These are phyloP conservation scores for Noctua fimbriata DNA, from an alignment of 2,888 invertebrate species.

Conservation along the genomic window DNA sequence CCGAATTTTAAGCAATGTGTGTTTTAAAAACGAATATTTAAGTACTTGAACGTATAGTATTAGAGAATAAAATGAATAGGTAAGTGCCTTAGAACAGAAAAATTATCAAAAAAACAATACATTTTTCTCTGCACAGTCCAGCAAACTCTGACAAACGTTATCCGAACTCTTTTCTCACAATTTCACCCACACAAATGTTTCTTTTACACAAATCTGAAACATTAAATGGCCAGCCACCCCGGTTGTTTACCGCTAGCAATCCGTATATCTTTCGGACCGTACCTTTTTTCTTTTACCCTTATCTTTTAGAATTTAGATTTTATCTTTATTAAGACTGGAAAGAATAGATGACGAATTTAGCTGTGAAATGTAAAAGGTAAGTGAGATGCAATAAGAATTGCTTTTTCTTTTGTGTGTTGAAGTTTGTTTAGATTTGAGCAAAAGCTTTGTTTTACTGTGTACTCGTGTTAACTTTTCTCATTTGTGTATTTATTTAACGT, in stretches of 20 bases:
- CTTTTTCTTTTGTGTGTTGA: slow-evolving; percentile 27
- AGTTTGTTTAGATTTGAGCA: slow-evolving; percentile 22
- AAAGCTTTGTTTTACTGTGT: slow-evolving; percentile 8
- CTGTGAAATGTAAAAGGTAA: slow-evolving; percentile 46
- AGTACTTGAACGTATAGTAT: not conserved
- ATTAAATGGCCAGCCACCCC: slow-evolving; percentile 56
- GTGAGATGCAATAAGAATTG: slow-evolving; percentile 36
- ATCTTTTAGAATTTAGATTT: slow-evolving; percentile 58
- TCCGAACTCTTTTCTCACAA: slow-evolving; percentile 37
- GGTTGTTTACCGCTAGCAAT: slow-evolving; percentile 60
- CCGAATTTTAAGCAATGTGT: not conserved
- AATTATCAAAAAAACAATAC: slow-evolving; percentile 8
- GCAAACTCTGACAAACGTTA: slow-evolving; percentile 35
- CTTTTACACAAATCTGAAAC: slow-evolving; percentile 58
- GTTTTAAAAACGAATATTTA: slow-evolving; percentile 11
- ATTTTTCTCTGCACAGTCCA: not conserved
- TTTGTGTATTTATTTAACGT: slow-evolving; percentile 39
- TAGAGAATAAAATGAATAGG: slow-evolving; percentile 6
- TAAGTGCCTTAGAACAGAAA: slow-evolving; percentile 10
- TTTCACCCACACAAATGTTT: slow-evolving; percentile 46
- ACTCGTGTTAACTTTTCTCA: slow-evolving; percentile 14
- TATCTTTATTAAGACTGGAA: slow-evolving; percentile 63
- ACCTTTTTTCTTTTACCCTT: slow-evolving; percentile 56
- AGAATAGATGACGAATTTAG: slow-evolving; percentile 61
- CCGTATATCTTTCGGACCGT: slow-evolving; percentile 58